Percentiles rank a stretch among this genome's conserved stretches.
Conservation (phyloP, 92 coral and sea anemone species). For the Zoanthus solanderi region DNA sequence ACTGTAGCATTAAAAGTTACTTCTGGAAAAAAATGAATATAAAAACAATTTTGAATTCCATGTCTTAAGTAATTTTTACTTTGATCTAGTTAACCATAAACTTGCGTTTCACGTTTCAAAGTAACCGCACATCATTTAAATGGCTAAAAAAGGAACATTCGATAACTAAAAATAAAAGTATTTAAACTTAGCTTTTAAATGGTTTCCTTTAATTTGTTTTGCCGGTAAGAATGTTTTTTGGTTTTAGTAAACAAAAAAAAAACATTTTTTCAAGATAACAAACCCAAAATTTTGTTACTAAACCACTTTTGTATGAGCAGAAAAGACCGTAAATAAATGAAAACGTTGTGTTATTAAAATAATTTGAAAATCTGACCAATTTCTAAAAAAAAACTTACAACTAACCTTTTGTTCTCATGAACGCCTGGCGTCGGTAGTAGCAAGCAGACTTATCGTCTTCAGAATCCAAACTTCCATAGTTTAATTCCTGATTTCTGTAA, state of each 20-base stretch:
- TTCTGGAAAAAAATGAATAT: not conserved
- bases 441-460: conserved; percentile 32
- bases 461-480: conserved; percentile 72
- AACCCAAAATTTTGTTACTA: not conserved
- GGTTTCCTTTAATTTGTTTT: not conserved
- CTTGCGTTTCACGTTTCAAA: conserved; percentile 28
- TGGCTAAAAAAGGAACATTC: not conserved
- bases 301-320: not conserved
- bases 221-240: not conserved
- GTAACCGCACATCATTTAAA: conserved; percentile 37
- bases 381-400: not conserved
- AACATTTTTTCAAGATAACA: not conserved
- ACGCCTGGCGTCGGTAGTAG: conserved; percentile 36
- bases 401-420: conserved; percentile 28
- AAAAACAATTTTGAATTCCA: conserved; percentile 17
- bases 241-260: not conserved
- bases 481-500: conserved; percentile 85
- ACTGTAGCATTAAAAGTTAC: not conserved
- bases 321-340: not conserved
- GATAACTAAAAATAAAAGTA: conserved; percentile 12
- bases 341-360: not conserved
- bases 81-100: conserved; percentile 2
- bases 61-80: conserved; percentile 30
- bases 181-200: conserved; percentile 25
- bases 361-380: not conserved